Base-by-base conservation (phyloP, 2,113 vertebrate species). In the Sylvilagus bachmani region DNA sequence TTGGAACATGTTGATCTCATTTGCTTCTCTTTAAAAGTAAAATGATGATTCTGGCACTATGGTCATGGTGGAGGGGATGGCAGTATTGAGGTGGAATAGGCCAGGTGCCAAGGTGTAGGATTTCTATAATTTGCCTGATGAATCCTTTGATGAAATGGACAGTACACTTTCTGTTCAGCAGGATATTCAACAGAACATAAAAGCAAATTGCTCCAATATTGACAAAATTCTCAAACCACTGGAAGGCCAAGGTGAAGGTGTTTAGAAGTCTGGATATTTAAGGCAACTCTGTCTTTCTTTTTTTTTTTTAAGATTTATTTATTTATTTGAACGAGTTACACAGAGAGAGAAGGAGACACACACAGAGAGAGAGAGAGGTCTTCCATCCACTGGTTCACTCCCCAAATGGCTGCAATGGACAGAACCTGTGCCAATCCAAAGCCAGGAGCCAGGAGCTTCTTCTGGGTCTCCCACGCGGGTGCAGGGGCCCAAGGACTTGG, bases 21-120 rank as follows among this genome's bases (percentile, higher is more conserved):
- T 62, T 33, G 3, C 4, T 70, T 44, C 19, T 3, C 31, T 62
- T 84, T 53, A 36, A 73, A 58, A 85, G 55, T 64, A 85, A 73
- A 71, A 58, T 80, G 78, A 73, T 98, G 97, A 98, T 97, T 98
- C 98, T 98, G 99, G 99, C 99, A 99, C 98, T 99, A 99, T 99
- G 99, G 99, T 99, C 99, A 99, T 99, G 99, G 99, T 99, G 99
- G 99, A 99, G 99, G 99, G 99, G 82, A 98, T 99, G 98, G 99
- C 99, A 98, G 99, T 99, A 98, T 44, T 44, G 44, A 44, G 44
- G 6, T 44, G 6, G 44, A 44, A 7, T 44, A 44, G 44, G 44
- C 44, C 98, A 99, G 98, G 98, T 99, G 99, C 98, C 99, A 98
- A 99, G 99, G 98, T 98, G 99, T 98, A 99, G 99, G 97, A 99